Evolutionary conservation across 2,888 invertebrate species (phyloP).

Genomic region (Hirtodrosophila duncani): DNA sequence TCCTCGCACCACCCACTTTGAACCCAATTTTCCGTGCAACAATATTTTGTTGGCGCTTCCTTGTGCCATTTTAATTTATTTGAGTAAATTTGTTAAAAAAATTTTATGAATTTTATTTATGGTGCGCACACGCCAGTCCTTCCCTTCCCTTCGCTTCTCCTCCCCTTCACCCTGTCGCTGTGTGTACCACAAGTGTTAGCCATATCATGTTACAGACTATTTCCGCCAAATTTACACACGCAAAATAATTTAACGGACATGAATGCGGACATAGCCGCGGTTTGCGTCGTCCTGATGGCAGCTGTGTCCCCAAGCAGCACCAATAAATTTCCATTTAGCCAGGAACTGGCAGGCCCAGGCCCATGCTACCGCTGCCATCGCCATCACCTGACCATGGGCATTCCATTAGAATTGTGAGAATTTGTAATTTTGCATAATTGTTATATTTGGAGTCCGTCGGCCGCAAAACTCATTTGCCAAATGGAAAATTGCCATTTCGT

Average conservation of each 20-base stretch:
- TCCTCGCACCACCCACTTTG: too few relatives aligned
- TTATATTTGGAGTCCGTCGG: constrained; percentile 71
- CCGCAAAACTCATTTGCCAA: constrained; percentile 76
- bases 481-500: constrained; percentile 76
- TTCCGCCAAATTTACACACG: constrained; percentile 73
- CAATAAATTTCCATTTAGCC: constrained; percentile 73
- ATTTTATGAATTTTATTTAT: constrained; percentile 64
- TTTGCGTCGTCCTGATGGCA: constrained; percentile 30
- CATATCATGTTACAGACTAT: constrained; percentile 73
- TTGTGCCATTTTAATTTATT: constrained; percentile 67
- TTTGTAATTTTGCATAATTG: constrained; percentile 76
- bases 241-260: constrained; percentile 63
- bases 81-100: constrained; percentile 69
- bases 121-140: constrained; percentile 19
- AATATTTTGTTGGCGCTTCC: constrained; percentile 44
- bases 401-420: constrained; percentile 75
- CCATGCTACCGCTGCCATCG: neutral
- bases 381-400: constrained; percentile 28
- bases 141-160: constrained; percentile 6
- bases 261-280: constrained; percentile 14
- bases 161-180: too few relatives aligned
- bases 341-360: neutral
- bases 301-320: constrained; percentile 55
- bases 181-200: constrained; percentile 62
- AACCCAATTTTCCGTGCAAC: neutral